These are phyloP conservation scores for Clunio marinus DNA, from an alignment of 2,888 invertebrate genomes.

Conservation along the genomic window DNA sequence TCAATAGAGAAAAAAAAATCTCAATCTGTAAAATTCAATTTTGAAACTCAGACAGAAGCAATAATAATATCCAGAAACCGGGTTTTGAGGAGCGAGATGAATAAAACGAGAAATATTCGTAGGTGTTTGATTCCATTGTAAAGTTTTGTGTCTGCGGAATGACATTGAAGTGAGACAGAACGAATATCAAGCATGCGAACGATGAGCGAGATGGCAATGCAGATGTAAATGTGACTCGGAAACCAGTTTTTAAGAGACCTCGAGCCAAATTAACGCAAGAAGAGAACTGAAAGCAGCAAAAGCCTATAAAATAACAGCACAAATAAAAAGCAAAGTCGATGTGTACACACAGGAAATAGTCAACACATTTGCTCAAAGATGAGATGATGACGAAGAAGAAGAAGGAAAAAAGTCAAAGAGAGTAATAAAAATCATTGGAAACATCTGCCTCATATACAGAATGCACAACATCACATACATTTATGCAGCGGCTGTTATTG, in stretches of 20 bases:
- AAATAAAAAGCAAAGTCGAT: not conserved
- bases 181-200: not conserved
- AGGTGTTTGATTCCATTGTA: constrained; percentile 25
- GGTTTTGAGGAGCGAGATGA: not conserved
- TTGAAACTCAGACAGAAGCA: constrained; percentile 6
- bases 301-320: no score
- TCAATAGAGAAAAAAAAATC: not conserved
- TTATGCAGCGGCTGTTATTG: no score
- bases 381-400: no score
- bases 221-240: constrained; percentile 9
- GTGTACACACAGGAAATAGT: constrained; percentile 5
- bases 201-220: not conserved
- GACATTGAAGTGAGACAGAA: not conserved
- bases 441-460: constrained; percentile 21
- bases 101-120: not conserved
- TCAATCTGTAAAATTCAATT: not conserved
- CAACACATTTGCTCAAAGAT: constrained; percentile 3
- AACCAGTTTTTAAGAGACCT: constrained; percentile 13
- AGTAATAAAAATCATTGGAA: not conserved
- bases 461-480: constrained; percentile 9
- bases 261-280: not conserved
- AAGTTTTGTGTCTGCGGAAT: not conserved
- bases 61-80: not conserved
- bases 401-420: not conserved
- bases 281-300: not conserved